phyloP scores from a whole-genome alignment of 23 tunicate genomes.

The Phallusia fumigata region DNA sequence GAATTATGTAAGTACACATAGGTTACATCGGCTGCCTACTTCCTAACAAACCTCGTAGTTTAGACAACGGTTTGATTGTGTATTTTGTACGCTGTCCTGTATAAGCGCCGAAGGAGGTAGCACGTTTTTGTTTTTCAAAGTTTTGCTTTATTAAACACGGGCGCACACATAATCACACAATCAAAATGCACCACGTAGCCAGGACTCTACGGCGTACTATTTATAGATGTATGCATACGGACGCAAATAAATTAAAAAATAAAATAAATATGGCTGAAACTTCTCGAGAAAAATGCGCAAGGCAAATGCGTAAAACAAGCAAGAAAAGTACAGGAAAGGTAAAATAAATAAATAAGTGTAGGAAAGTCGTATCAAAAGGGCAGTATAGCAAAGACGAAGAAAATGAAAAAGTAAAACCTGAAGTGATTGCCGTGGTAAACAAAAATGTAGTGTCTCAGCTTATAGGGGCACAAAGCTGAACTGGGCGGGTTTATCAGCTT shows the following conservation, averaged over 20 bases:
- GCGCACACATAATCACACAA: neutral
- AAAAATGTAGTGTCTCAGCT: neutral
- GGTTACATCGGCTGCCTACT: too few species aligned
- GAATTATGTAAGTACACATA: too few species aligned
- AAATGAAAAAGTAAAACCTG: neutral
- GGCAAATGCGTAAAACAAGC: neutral
- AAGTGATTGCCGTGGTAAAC: neutral
- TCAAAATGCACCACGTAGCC: neutral
- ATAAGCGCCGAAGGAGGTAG: too few species aligned
- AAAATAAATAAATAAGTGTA: constrained; percentile 1
- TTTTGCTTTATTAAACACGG: too few species aligned
- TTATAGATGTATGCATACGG: neutral
- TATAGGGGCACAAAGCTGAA: constrained; percentile 53
- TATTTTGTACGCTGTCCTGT: too few species aligned
- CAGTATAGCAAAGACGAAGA: neutral
- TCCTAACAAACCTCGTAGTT: too few species aligned
- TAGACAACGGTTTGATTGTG: too few species aligned
- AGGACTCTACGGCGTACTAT: neutral
- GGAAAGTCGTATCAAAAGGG: neutral
- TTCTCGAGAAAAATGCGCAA: neutral
- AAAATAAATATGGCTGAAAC: neutral
- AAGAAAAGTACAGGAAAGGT: neutral
- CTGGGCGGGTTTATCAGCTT: constrained; percentile 68
- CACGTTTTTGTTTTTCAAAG: too few species aligned
- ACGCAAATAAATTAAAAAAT: constrained; percentile 3